These are phyloP conservation scores for Ornithoptera priamus DNA, from an alignment of 2,888 invertebrate species.

Conservation along the genomic window DNA sequence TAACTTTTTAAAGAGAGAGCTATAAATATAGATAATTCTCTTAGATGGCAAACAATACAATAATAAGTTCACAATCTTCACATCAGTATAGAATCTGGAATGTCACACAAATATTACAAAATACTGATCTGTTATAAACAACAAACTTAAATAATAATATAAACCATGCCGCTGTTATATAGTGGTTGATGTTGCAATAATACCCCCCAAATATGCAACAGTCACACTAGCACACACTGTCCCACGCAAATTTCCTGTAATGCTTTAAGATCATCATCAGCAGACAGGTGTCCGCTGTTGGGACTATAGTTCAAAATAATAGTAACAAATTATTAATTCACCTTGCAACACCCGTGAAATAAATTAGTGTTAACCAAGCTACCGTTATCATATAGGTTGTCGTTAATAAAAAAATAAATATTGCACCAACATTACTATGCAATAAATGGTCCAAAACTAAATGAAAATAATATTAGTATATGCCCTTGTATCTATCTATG, in stretches of 20 bases:
- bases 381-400: conserved; percentile 49
- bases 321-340: conserved; percentile 48
- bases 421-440: conserved; percentile 61
- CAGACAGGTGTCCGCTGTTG: not conserved
- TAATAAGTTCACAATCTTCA: conserved; percentile 37
- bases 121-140: conserved; percentile 77
- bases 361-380: conserved; percentile 45
- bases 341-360: conserved; percentile 63
- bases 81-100: conserved; percentile 70
- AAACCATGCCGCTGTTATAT: conserved; percentile 56
- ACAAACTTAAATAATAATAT: conserved; percentile 63
- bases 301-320: conserved; percentile 26
- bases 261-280: conserved; percentile 22
- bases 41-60: conserved; percentile 33
- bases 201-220: conserved; percentile 34
- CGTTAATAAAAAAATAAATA: conserved; percentile 54
- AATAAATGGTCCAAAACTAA: conserved; percentile 47
- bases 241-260: conserved; percentile 30
- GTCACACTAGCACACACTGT: conserved; percentile 34
- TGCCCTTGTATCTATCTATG: conserved; percentile 39
- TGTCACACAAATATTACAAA: conserved; percentile 76
- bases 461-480: conserved; percentile 48
- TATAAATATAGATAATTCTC: conserved; percentile 33
- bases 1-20: conserved; percentile 38
- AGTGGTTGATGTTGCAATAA: conserved; percentile 58